Conservation (phyloP, 1,140 invertebrate genomes). For the Lutraria rhynchaena region DNA sequence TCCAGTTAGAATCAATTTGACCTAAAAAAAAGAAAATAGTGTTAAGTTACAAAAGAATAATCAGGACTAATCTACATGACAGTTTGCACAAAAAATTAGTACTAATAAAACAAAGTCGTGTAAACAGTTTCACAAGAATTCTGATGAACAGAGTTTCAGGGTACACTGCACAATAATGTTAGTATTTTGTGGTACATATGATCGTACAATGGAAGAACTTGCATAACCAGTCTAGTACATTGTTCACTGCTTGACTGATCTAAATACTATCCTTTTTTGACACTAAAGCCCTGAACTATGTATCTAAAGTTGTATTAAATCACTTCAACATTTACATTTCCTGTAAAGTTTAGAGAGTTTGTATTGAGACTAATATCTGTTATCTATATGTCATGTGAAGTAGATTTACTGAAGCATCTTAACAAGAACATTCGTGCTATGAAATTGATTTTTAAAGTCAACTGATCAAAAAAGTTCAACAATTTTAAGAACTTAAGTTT, state of each 20-base stretch:
- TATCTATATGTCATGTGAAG: background rate
- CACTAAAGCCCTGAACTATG: no score
- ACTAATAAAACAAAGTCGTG: no score
- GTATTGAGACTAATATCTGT: background rate
- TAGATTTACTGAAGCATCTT: background rate
- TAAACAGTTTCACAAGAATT: background rate
- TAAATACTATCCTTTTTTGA: no score
- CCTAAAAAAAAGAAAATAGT: constrained; percentile 72
- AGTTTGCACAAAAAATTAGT: no score
- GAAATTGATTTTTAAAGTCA: background rate
- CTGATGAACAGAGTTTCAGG: background rate
- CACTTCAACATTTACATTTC: no score
- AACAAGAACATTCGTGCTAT: background rate
- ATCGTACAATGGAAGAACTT: no score
- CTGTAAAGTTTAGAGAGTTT: background rate
- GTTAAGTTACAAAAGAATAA: no score
- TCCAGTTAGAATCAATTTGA: constrained; percentile 96
- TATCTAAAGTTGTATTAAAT: background rate
- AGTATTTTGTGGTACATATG: background rate
- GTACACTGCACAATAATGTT: background rate
- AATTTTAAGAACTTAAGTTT: constrained; percentile 9
- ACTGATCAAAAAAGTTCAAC: background rate
- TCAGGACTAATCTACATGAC: no score
- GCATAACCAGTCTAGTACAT: no score
- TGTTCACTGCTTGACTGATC: no score